Evolutionary conservation across 2,888 invertebrate genomes (phyloP), one percentile per base, ranked within the genome.

Genomic region (Portevinia maculata): DNA sequence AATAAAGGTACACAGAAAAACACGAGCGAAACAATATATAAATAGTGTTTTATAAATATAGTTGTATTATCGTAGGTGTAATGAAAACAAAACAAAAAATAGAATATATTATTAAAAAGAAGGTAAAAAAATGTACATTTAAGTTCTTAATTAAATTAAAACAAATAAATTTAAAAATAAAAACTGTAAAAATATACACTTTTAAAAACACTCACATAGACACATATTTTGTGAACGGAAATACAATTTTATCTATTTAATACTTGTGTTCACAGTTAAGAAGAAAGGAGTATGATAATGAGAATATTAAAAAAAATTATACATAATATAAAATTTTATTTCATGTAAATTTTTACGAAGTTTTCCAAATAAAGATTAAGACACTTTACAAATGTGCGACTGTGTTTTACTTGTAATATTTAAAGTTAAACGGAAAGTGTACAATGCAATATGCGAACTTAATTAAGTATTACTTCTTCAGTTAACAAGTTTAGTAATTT

Each of bases 321-420:
- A 76, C 60, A 83, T 79, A 60, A 78, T 64, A 83, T 78, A 83
- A 76, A 71, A 83, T 83, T 73, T 83, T 83, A 83, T 83, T 83
- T 83, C 83, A 71, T 83, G 83, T 83, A 83, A 83, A 83, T 83
- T 83, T 83, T 83, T 83, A 83, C 83, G 84, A 86, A 86, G 88
- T 89, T 88, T 88, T 88, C 88, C 87, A 88, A 89, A 88, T 88
- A 89, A 88, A 88, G 86, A 88, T 88, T 88, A 88, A 87, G 88
- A 87, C 75, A 85, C 84, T 85, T 85, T 85, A 85, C 81, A 76
- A 76, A 76, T 69, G 60, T 69, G 53, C 76, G 39, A 53, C 9
- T 24, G 19, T 4, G 19, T 62, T 44, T 55, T 1, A 48, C 28
- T 75, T 21, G n/a, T 3, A 28, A 32, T 52, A 19, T 13, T 24